Conservation (phyloP, 2,797 vertebrate species). For the Melanogrammus aeglefinus region DNA sequence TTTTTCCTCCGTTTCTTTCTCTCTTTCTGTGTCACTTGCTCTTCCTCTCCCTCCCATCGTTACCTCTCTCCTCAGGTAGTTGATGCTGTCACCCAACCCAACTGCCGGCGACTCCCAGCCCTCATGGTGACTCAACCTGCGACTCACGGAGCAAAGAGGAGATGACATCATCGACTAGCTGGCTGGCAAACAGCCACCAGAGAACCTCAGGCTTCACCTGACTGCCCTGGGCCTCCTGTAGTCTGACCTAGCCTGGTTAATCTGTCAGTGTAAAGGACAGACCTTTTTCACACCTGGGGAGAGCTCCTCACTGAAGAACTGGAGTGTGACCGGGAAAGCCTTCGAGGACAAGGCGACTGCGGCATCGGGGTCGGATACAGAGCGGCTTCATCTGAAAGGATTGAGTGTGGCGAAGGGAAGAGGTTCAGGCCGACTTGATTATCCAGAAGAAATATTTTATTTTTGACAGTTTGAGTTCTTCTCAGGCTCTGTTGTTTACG, state of each 20-base stretch:
- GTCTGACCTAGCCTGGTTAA: constrained; percentile 58
- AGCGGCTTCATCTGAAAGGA: not conserved
- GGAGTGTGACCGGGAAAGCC: constrained; percentile 8
- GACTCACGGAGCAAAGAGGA: constrained; percentile 12
- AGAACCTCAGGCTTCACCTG: constrained; percentile 32
- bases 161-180: constrained; percentile 11
- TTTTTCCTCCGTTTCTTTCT: not conserved
- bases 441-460: not conserved
- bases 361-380: constrained; percentile 5
- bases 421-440: not conserved
- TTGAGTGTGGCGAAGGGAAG: constrained; percentile 36
- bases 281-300: constrained; percentile 55
- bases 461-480: not conserved
- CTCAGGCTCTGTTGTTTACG: not conserved
- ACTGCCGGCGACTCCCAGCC: no score
- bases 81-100: constrained; percentile 29
- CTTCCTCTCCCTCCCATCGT: not conserved
- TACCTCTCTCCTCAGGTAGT: constrained; percentile 30
- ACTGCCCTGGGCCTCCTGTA: constrained; percentile 40
- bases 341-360: not conserved
- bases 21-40: not conserved
- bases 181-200: constrained; percentile 34
- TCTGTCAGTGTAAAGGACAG: constrained; percentile 25
- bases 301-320: constrained; percentile 33
- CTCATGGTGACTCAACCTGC: constrained; percentile 32